Base-by-base conservation (phyloP, 2,113 vertebrate species). In the Strix uralensis region DNA sequence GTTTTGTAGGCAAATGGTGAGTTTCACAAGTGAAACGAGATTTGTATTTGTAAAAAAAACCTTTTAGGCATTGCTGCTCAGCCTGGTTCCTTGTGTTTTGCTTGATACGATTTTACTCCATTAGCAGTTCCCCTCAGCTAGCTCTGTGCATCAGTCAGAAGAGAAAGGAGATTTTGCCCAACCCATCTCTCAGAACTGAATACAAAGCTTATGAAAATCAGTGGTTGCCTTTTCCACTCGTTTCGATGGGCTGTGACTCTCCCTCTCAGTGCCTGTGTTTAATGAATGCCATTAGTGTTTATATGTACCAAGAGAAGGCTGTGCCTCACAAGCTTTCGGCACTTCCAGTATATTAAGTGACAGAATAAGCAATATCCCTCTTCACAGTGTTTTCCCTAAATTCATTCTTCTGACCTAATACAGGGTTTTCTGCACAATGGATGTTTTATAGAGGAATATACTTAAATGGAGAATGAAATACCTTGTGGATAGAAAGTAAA, bases 31-130 rank as follows among this genome's bases (percentile, higher is more conserved):
- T 13, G 25, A 30, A 78, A 74, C 1, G 1, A 82, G 19, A 49
- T 59, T 95, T 3, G 1, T 5, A 8, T 55, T 22, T 75, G 66
- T 46, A 25, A 73, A 72, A 47, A 16, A 67, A 86, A 72, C 12
- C 25, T 77, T 72, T 44, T 7, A 63, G 58, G 30, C 17, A 2
- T 44, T 74, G 10, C 65, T 86, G 20, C 51, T 73, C n/a, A 12
- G 19, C 16, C 44, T 81, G 30, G 14, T 32, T 90, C 62, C 20
- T 81, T 34, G 2, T n/a, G 46, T 36, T 94, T 86, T 66, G n/a
- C 21, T n/a, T 51, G 44, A 29, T 59, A 27, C 0, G 0, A 44
- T 47, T 81, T 73, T 40, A 36, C 3, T 7, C 6, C 1, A 0
- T 13, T 26, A 14, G 21, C 2, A 1, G 34, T 18, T 96, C 47